A percentile compares a stretch with the other conserved stretches of the same genome.
phyloP scores from a whole-genome alignment of 2,113 vertebrate genomes.

The Epinephelus lanceolatus region DNA sequence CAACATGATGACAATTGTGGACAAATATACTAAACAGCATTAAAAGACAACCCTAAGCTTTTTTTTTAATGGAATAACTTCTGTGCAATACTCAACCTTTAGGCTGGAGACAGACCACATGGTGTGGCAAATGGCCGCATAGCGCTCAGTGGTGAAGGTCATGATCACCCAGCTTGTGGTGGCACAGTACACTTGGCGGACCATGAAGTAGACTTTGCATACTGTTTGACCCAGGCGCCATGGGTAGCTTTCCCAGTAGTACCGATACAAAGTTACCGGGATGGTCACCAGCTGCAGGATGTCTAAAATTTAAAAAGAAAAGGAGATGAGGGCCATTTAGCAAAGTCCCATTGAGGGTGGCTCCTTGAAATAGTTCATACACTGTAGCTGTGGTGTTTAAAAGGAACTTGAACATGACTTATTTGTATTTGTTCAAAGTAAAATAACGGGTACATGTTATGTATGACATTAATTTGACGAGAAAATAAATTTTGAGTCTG shows the following conservation, averaged over 20 bases:
- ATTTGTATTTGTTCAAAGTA: not conserved
- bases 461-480: not conserved
- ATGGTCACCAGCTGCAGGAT: slow-evolving; percentile 84
- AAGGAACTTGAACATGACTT: not conserved
- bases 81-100: slow-evolving; percentile 49
- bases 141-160: slow-evolving; percentile 83
- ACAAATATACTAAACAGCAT: not conserved
- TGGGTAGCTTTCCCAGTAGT: slow-evolving; percentile 88
- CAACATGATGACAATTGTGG: not conserved
- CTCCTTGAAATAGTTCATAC: not conserved
- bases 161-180: slow-evolving; percentile 86
- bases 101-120: slow-evolving; percentile 85
- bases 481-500: not conserved
- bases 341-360: not conserved
- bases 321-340: not conserved
- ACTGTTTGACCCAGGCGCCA: slow-evolving; percentile 81
- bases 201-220: slow-evolving; percentile 86
- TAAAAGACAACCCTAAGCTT: not conserved
- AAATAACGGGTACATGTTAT: not conserved
- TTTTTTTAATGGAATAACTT: not conserved
- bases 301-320: slow-evolving; percentile 57
- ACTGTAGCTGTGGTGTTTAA: not conserved
- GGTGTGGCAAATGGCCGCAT: slow-evolving; percentile 85
- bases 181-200: slow-evolving; percentile 84
- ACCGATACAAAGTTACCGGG: slow-evolving; percentile 84